Base-by-base conservation (phyloP, 2,797 vertebrate species). In the Taeniopygia guttata region DNA sequence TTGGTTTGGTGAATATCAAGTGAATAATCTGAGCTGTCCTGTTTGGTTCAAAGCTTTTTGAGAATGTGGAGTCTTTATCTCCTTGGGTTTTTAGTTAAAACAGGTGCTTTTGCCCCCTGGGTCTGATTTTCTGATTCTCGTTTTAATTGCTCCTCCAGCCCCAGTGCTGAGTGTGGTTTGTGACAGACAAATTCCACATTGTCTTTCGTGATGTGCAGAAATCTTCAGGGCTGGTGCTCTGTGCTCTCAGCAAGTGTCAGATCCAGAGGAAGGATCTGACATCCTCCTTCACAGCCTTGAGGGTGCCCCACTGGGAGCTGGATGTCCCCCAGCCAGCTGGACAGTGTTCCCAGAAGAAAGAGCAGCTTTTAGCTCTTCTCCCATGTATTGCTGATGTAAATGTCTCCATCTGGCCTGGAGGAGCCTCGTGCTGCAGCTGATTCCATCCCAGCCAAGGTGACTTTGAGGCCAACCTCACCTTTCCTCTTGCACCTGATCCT, bases 301-400 rank as follows among this genome's bases (percentile, higher is more conserved):
- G 36, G 26, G 36, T 60, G 17, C n/a, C 60, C 86, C 69, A 4
- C 69, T 52, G 73, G 59, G 89, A 78, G 42, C 36, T 19, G 19
- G 83, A 27, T 81, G 30, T 63, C 49, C 86, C 63, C n/a, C 73
- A 49, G 90, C 7, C 89, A 93, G 94, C 93, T 92, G 94, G 88
- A 80, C 89, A 20, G 10, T 10, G 78, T 85, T 83, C 83, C 76
- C 93, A 80, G 86, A 63, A 84, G 84, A 56, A 86, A 84, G 13
- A 54, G 7, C 86, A 89, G 91, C 42, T 56, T 62, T 69, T 29
- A 49, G 10, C 69, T 40, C 29, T 30, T 76, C 11, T 17, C 69
- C 56, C 48, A 2, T 77, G 86, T 69, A 43, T 13, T 89, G 76
- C 79, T 55, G 20, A 7, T 68, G 58, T 25, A 40, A 89, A 62